phyloP scores from a whole-genome alignment of 2,888 invertebrate genomes.

The Tipula confusa region DNA sequence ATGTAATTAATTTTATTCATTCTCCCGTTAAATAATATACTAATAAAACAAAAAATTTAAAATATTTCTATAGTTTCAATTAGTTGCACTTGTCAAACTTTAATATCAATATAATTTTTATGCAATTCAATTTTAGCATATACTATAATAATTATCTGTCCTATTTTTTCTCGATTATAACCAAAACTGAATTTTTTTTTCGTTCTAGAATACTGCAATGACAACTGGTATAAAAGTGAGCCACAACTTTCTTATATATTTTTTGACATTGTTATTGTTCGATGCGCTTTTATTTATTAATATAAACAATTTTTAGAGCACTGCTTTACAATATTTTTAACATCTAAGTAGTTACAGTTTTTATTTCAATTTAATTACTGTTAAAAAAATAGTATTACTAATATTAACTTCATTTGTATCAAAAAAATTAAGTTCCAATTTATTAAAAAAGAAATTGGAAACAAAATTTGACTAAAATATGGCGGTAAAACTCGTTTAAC shows the following conservation, averaged over 20 bases:
- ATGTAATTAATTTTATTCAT: background rate
- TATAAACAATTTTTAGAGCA: too few relatives aligned
- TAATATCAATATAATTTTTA: too few relatives aligned
- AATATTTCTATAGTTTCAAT: background rate
- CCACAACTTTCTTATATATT: background rate
- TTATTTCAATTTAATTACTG: too few relatives aligned
- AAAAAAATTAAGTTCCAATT: too few relatives aligned
- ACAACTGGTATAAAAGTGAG: slow-evolving; percentile 25
- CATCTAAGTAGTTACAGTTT: too few relatives aligned
- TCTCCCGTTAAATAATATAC: background rate
- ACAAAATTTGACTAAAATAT: too few relatives aligned
- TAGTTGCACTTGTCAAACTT: background rate
- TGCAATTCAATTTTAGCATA: background rate
- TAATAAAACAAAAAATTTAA: background rate
- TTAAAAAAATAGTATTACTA: too few relatives aligned
- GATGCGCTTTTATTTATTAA: too few relatives aligned
- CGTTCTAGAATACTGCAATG: slow-evolving; percentile 25
- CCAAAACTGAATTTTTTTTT: background rate
- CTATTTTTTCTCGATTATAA: background rate
- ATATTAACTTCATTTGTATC: too few relatives aligned
- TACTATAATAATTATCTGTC: background rate
- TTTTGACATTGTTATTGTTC: background rate
- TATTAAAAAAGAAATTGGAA: too few relatives aligned
- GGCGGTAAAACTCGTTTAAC: too few relatives aligned
- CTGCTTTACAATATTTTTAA: too few relatives aligned